Percentiles rank a stretch among this genome's conserved stretches.
Conservation (phyloP, 1,140 invertebrate species). For the Sinella curviseta region DNA sequence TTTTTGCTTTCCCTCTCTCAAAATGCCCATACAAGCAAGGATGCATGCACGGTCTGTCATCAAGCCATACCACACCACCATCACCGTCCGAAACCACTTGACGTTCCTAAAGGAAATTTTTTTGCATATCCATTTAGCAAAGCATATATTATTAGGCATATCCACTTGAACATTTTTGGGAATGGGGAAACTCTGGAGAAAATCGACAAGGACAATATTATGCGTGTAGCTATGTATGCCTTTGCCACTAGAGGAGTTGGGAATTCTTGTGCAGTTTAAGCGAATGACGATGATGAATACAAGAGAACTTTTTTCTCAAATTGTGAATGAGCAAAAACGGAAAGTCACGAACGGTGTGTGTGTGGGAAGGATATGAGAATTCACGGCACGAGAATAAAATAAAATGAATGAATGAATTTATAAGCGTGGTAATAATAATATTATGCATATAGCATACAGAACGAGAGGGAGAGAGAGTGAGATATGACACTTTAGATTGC, state of each 20-base stretch:
- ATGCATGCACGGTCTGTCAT: neutral
- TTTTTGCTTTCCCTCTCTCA: neutral
- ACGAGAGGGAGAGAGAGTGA: too few species aligned
- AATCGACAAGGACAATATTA: neutral
- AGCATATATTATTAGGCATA: neutral
- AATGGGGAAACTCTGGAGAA: neutral
- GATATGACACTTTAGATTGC: too few species aligned
- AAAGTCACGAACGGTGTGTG: neutral
- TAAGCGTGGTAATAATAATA: too few species aligned
- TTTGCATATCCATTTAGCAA: neutral
- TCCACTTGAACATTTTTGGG: neutral
- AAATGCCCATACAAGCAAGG: neutral
- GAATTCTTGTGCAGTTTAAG: neutral
- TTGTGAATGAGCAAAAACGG: neutral
- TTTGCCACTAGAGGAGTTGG: neutral
- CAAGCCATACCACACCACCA: neutral
- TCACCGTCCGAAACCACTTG: neutral
- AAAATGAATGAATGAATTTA: neutral
- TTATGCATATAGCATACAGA: too few species aligned
- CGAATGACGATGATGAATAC: neutral
- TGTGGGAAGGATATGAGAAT: neutral
- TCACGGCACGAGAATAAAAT: neutral
- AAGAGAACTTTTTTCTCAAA: neutral
- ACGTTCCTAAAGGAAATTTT: neutral
- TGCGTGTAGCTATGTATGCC: too few species aligned